A percentile compares a stretch with the other conserved stretches of the same genome.
Evolutionary conservation across 2,113 vertebrate species (phyloP).

Genomic region (Scatophagus argus): DNA sequence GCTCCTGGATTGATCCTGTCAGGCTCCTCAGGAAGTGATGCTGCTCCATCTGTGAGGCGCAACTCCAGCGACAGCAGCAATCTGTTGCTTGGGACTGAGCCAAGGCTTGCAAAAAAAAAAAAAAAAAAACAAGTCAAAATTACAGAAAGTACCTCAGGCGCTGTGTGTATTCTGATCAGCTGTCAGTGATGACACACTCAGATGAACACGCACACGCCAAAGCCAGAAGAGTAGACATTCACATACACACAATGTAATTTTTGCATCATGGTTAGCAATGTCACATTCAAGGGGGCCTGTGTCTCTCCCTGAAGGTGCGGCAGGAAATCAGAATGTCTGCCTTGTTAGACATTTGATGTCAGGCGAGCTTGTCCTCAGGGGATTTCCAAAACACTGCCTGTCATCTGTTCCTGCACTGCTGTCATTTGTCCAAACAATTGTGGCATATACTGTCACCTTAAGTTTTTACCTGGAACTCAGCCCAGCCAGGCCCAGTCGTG

Average conservation of each 20-base stretch:
- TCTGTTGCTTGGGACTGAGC: constrained; percentile 82
- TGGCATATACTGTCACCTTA: constrained; percentile 67
- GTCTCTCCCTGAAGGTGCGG: constrained; percentile 62
- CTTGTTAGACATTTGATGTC: constrained; percentile 77
- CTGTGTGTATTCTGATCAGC: constrained; percentile 77
- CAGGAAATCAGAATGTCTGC: constrained; percentile 63
- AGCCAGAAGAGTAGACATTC: constrained; percentile 41
- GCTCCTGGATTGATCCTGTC: constrained; percentile 81
- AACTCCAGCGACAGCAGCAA: constrained; percentile 79
- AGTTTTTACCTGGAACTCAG: constrained; percentile 62
- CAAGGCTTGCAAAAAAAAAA: constrained; percentile 59
- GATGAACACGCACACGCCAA: constrained; percentile 53
- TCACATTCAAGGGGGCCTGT: constrained; percentile 55
- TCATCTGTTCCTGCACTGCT: constrained; percentile 59
- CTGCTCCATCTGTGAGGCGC: constrained; percentile 82
- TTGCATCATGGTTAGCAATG: constrained; percentile 79
- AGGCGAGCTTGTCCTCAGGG: constrained; percentile 63
- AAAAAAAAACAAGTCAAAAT: constrained; percentile 71
- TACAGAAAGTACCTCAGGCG: constrained; percentile 78
- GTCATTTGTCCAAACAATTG: constrained; percentile 68
- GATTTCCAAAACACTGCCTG: constrained; percentile 68
- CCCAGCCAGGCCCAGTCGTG: constrained; percentile 36
- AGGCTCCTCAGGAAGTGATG: constrained; percentile 79
- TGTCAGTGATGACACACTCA: constrained; percentile 76
- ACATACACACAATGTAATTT: constrained; percentile 68